Conservation (phyloP, 1,140 invertebrate genomes). For the Hylyphantes graminicola region DNA sequence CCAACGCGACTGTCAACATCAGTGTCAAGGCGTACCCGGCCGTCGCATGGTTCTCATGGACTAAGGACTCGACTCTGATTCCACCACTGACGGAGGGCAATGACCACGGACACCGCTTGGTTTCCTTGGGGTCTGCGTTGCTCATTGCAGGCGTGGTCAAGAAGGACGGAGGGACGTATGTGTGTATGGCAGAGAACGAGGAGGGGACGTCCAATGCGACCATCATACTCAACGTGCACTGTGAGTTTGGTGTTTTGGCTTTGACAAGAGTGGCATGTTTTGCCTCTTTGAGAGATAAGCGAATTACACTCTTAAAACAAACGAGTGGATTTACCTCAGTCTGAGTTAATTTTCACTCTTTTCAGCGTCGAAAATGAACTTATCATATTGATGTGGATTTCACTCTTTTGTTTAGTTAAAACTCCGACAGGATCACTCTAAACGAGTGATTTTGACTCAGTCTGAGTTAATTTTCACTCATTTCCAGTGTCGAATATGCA, state of each 20-base stretch:
- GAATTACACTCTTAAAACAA: no score
- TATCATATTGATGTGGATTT: no score
- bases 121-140: slow-evolving; percentile 81
- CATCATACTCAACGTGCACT: slow-evolving; percentile 88
- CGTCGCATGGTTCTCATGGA: slow-evolving; percentile 55
- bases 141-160: slow-evolving; percentile 84
- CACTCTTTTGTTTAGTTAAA: no score
- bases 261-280: no score
- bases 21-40: slow-evolving; percentile 46
- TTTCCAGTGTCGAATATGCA: no score
- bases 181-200: slow-evolving; percentile 86
- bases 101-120: slow-evolving; percentile 70
- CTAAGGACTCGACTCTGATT: slow-evolving; percentile 38
- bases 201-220: slow-evolving; percentile 84
- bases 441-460: no score
- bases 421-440: no score
- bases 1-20: slow-evolving; percentile 37
- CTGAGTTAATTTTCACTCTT: no score
- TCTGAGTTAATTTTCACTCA: no score
- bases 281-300: no score
- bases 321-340: no score
- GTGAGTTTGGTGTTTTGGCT: slow-evolving; percentile 75
- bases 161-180: slow-evolving; percentile 87
- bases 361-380: no score
- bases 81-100: slow-evolving; percentile 44